phyloP scores from a whole-genome alignment of 2,888 invertebrate genomes.

The Xestia ashworthii region DNA sequence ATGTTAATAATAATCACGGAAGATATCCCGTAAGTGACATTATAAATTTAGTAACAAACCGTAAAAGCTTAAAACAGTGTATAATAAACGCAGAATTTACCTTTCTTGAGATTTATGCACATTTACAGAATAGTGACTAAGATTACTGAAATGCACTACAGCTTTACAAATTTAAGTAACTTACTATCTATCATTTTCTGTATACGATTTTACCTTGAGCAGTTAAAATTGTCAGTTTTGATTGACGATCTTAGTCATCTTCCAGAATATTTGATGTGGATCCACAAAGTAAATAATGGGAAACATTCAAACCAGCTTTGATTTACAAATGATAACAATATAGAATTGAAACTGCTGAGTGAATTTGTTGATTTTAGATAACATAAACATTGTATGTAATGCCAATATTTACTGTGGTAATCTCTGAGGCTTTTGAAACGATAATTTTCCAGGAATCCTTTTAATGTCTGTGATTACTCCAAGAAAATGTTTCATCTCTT shows the following conservation, averaged over 20 bases:
- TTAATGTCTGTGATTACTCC: slow-evolving; percentile 22
- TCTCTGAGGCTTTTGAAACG: slow-evolving; percentile 14
- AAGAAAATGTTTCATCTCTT: slow-evolving; percentile 4
- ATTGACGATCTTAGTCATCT: slow-evolving; percentile 60
- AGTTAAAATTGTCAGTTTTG: slow-evolving; percentile 38
- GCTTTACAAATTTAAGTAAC: not conserved
- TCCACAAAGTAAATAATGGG: slow-evolving; percentile 55
- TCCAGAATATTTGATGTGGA: slow-evolving; percentile 32
- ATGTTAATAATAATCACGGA: too few relatives aligned
- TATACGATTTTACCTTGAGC: slow-evolving; percentile 22
- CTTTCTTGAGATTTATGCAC: not conserved
- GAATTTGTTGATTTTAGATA: slow-evolving; percentile 42
- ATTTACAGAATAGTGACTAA: slow-evolving; percentile 15
- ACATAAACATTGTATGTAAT: slow-evolving; percentile 38
- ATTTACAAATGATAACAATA: slow-evolving; percentile 53
- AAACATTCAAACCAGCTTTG: slow-evolving; percentile 40
- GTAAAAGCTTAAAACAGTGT: too few relatives aligned
- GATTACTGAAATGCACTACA: not conserved
- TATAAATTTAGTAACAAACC: too few relatives aligned
- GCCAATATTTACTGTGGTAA: slow-evolving; percentile 44
- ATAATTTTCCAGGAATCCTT: slow-evolving; percentile 28
- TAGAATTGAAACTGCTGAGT: slow-evolving; percentile 42
- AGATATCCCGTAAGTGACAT: too few relatives aligned
- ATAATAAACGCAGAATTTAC: too few relatives aligned
- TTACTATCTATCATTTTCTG: slow-evolving; percentile 37